Base-by-base conservation (phyloP, 2,888 invertebrate species). In the Linnaemya tessellans region DNA sequence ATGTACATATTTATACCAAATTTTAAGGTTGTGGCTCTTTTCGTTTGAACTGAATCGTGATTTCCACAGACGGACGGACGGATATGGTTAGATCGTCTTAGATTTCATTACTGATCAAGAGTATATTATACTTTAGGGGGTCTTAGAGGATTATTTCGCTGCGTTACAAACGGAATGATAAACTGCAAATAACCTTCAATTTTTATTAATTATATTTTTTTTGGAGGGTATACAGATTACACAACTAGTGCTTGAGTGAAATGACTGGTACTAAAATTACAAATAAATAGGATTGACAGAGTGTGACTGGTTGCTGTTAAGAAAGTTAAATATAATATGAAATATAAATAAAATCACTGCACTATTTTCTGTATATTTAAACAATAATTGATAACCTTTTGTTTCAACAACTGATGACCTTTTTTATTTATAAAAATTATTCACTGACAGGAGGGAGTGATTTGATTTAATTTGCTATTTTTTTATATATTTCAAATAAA, bases 341-440 rank as follows among this genome's bases (percentile, higher is more conserved):
- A 46, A 46, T 49, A 65, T 8, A 30, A 51, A 30, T 51, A 20
- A 38, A 60, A 60, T n/a, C 10, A 7, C 2, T 18, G 9, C 18
- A 46, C 15, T 64, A 3, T 41, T 51, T 22, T 35, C 58, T 38
- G 0, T 56, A 1, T 15, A 35, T 35, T 46, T 13, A 25, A 71
- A 58, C 1, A 41, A 25, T 60, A 60, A 62, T 18, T 46, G 46
- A 81, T 81, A 81, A 81, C 75, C 81, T 81, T 64, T 81, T 62
- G 18, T 68, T 51, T 49, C 22, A 58, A 54, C 13, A 51, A 81
- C 51, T 74, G 74, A 74, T 68, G 80, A 62, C 49, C 68, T 68
- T 81, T 75, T 78, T 56, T 62, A 60, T 75, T 75, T 43, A 43
- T 60, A 60, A 38, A 38, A 58, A 58, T 20, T 35, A 49, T n/a